Evolutionary conservation across 2,888 invertebrate species (phyloP).

Genomic region (Marronus borbonicus): DNA sequence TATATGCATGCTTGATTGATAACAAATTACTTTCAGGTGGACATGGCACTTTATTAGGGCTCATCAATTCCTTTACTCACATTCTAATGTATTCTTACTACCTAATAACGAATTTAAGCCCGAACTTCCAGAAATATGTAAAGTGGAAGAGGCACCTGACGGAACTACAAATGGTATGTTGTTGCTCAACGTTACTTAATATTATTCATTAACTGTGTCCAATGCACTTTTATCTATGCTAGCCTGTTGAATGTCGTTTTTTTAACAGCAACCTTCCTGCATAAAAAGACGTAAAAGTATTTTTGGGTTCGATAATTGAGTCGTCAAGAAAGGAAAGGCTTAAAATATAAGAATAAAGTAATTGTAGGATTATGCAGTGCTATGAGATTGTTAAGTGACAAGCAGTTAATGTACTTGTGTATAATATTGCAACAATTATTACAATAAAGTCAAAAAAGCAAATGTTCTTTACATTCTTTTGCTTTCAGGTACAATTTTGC

Average conservation of each 20-base stretch:
- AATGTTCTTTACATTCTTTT: slow-evolving; percentile 12
- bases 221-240: background rate
- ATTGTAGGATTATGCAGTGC: too few species aligned
- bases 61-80: slow-evolving; percentile 95
- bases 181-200: background rate
- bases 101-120: slow-evolving; percentile 90
- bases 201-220: background rate
- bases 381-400: too few species aligned
- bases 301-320: too few species aligned
- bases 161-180: slow-evolving; percentile 87
- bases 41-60: slow-evolving; percentile 87
- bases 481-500: slow-evolving; percentile 81
- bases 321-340: too few species aligned
- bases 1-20: too few species aligned
- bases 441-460: background rate
- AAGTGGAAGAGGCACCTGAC: slow-evolving; percentile 97
- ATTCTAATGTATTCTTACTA: slow-evolving; percentile 96
- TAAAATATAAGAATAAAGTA: too few species aligned
- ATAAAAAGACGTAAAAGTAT: too few species aligned
- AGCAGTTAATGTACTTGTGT: too few species aligned
- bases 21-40: slow-evolving; percentile 71
- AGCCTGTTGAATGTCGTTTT: too few species aligned
- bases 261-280: too few species aligned
- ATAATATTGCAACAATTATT: background rate
- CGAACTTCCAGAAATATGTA: slow-evolving; percentile 87